phyloP scores from a whole-genome alignment of 2,797 vertebrate genomes.

The Lepus townsendii region DNA sequence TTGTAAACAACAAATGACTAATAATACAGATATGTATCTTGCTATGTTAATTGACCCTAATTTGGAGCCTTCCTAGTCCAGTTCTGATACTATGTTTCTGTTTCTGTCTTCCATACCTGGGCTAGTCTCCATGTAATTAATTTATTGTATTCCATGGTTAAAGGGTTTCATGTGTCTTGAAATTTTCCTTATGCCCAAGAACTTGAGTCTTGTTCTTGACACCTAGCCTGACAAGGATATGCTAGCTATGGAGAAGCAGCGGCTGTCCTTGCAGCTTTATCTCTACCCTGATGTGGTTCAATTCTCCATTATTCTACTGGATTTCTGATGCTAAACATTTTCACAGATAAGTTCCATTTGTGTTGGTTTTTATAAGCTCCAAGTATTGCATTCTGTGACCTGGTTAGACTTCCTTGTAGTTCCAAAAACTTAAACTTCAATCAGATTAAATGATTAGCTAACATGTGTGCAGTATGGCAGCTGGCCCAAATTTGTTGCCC shows the following conservation, averaged over 20 bases:
- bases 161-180: background rate
- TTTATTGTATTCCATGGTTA: background rate
- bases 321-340: background rate
- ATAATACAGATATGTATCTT: background rate
- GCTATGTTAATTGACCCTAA: background rate
- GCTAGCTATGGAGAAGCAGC: background rate
- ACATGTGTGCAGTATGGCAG: background rate
- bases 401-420: background rate
- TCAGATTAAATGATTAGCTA: background rate
- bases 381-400: background rate
- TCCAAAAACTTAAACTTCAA: background rate
- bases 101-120: background rate
- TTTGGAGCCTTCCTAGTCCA: background rate
- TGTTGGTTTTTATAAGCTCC: background rate
- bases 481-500: background rate
- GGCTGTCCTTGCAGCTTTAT: background rate
- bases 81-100: background rate
- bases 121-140: background rate
- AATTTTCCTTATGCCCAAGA: background rate
- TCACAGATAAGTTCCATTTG: background rate
- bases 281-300: background rate
- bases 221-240: background rate
- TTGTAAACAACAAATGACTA: background rate
- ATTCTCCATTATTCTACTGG: background rate
- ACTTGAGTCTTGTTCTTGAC: background rate